Percentiles rank a stretch among this genome's conserved stretches.
phyloP scores from a whole-genome alignment of 2,888 invertebrate genomes.

The Seladonia tumulorum region DNA sequence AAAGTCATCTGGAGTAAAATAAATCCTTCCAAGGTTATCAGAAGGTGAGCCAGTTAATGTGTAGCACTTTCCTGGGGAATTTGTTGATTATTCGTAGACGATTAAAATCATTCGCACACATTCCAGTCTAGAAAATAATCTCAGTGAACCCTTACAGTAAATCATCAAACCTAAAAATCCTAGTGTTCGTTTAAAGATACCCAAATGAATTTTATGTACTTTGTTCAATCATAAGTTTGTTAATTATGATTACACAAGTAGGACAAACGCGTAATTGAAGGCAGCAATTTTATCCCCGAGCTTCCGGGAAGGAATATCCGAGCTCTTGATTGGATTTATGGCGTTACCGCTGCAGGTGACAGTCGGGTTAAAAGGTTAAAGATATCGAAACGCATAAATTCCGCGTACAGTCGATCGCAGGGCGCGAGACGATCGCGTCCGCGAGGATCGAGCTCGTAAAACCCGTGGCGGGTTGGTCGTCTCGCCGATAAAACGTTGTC shows the following conservation, averaged over 20 bases:
- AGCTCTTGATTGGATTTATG: background rate
- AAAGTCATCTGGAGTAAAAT: background rate
- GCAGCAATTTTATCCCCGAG: background rate
- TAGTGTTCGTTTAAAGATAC: too few species aligned
- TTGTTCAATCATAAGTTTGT: too few species aligned
- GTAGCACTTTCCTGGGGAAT: too few species aligned
- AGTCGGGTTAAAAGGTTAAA: background rate
- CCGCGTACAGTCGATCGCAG: background rate
- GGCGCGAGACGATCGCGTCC: background rate
- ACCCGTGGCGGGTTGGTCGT: background rate
- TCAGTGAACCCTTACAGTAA: too few species aligned
- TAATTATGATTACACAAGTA: too few species aligned
- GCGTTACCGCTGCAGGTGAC: background rate
- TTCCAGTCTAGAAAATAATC: too few species aligned
- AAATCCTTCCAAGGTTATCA: background rate
- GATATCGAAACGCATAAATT: conserved; percentile 3
- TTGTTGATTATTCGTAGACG: too few species aligned
- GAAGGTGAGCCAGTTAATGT: too few species aligned
- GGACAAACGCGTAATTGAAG: too few species aligned
- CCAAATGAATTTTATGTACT: too few species aligned
- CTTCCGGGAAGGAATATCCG: background rate
- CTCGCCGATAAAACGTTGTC: conserved; percentile 23
- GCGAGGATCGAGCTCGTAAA: background rate
- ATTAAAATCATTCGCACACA: too few species aligned
- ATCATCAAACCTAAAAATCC: too few species aligned